These are phyloP conservation scores for Cassiopea xamachana DNA, from an alignment of 30 jellyfish, hydroid and myxozoan genomes.

Conservation along the genomic window DNA sequence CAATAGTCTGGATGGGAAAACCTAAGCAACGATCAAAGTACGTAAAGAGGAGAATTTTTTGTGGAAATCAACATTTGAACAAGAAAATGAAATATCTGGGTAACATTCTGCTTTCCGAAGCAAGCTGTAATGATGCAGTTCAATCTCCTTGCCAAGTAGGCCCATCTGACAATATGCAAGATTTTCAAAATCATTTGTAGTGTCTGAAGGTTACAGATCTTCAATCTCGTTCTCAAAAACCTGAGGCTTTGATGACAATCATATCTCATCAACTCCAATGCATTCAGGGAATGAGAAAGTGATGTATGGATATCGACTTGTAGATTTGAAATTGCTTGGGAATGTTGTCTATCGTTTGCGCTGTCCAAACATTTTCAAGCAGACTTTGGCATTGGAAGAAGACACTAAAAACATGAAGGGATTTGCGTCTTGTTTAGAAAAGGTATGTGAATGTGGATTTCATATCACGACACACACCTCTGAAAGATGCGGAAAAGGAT, in stretches of 20 bases:
- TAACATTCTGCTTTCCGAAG: background rate
- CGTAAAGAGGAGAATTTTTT: conserved; percentile 1
- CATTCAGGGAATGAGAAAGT: background rate
- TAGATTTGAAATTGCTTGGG: background rate
- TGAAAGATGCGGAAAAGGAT: conserved; percentile 5
- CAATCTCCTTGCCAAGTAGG: conserved; percentile 2
- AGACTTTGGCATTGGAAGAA: conserved; percentile 11
- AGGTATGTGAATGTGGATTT: conserved; percentile 21
- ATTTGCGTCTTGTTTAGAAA: background rate
- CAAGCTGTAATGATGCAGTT: background rate
- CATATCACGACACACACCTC: background rate
- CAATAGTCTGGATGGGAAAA: background rate
- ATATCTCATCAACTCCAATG: background rate
- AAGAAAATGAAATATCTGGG: background rate
- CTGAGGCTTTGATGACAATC: background rate
- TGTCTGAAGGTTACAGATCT: conserved; percentile 1
- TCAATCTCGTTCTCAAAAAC: background rate
- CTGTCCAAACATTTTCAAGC: background rate
- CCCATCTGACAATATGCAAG: background rate
- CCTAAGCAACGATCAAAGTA: background rate
- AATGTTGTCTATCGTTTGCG: background rate
- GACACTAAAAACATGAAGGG: background rate
- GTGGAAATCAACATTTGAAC: conserved; percentile 19
- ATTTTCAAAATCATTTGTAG: background rate
- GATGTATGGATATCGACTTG: conserved; percentile 3